phyloP scores from a whole-genome alignment of 2,888 invertebrate species.

The Lasioglossum vierecki region DNA sequence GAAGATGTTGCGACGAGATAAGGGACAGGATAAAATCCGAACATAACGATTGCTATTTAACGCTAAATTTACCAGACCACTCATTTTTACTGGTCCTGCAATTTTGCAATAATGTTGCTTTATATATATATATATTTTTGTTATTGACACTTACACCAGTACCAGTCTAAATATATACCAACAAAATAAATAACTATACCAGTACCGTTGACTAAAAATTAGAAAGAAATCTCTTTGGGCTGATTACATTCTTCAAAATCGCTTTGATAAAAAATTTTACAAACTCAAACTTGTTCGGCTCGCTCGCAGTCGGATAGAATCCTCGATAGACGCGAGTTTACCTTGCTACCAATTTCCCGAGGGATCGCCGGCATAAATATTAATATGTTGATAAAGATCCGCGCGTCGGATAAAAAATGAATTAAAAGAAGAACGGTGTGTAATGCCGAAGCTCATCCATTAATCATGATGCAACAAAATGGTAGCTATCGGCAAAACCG shows the following conservation, averaged over 20 bases:
- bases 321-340: not conserved
- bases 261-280: not conserved
- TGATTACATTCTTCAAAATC: not conserved
- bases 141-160: too few species aligned
- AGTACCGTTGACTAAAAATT: too few species aligned
- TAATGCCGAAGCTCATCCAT: not conserved
- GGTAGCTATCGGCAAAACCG: not conserved
- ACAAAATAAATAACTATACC: too few species aligned
- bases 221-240: too few species aligned
- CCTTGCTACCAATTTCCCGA: not conserved
- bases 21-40: not conserved
- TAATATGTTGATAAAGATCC: conserved; percentile 7
- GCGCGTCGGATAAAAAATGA: not conserved
- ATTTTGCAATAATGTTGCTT: too few species aligned
- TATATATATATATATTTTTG: too few species aligned
- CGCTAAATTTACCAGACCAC: too few species aligned
- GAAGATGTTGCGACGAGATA: not conserved
- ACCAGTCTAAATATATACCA: too few species aligned
- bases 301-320: not conserved
- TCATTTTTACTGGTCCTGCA: too few species aligned
- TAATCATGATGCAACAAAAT: conserved; percentile 9
- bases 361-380: not conserved
- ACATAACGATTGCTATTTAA: not conserved
- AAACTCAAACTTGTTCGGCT: not conserved
- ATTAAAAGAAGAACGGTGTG: not conserved